Base-by-base conservation (phyloP, 2,888 invertebrate genomes). In the Euplexia lucipara region DNA sequence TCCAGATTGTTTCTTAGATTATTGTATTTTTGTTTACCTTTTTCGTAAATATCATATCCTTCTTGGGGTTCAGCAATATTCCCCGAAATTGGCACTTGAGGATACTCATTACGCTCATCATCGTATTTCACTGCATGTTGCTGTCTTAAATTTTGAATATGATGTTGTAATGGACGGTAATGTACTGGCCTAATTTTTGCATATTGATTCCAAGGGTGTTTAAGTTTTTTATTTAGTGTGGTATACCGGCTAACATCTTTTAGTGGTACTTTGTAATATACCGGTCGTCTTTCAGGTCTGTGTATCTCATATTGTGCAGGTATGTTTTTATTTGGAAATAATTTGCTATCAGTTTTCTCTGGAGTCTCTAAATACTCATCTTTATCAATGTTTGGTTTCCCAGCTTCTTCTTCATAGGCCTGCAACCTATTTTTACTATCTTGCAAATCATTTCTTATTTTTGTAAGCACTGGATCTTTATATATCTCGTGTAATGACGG, bases 1-100 rank as follows among this genome's bases (percentile, higher is more conserved):
- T 95, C 93, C 1, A 95, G 86, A 77, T 93, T 92, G 77, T 95
- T 90, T 75, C 92, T 87, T 20, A 94, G 75, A 58, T 91, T 79
- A 3, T 83, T 78, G 78, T 92, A 96, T 51, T 93, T 91, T 44
- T 89, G 88, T 84, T 92, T 91, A 30, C 95, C 95, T 76, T 90
- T 90, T 84, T 96, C 92, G 68, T 95, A 96, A 63, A 96, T 95
- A 66, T 96, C 96, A 68, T 94, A 93, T 3, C 96, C 96, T 62
- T 96, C 96, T 58, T 95, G 92, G 32, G 86, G 86, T 63, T 93
- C 91, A 9, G 83, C 88, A 70, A 88, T 86, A 48, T 84, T 84
- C 78, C 90, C 87, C 58, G 81, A 68, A 10, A 81, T 71, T 35
- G 83, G 79, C 6, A 91, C 70, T 85, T 94, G 92, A n/a, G 96